Evolutionary conservation across 2,888 invertebrate genomes (phyloP).

Genomic region (Orchestes rusci): DNA sequence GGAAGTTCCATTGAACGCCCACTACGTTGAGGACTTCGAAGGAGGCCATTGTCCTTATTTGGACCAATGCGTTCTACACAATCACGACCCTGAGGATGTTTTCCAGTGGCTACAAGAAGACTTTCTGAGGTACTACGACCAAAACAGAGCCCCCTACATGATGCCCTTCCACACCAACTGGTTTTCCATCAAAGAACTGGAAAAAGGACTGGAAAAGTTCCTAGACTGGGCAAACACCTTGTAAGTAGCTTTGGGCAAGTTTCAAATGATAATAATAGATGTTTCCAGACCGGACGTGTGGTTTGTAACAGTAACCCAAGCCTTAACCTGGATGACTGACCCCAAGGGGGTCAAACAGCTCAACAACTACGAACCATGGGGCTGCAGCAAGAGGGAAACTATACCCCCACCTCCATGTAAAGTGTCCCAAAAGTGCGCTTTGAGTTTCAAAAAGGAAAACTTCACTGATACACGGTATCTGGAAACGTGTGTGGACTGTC

Average conservation of each 20-base stretch:
- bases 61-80: constrained; percentile 87
- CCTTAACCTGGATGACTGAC: constrained; percentile 86
- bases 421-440: constrained; percentile 74
- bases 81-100: constrained; percentile 68
- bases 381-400: constrained; percentile 63
- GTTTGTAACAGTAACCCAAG: constrained; percentile 81
- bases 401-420: constrained; percentile 71
- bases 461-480: constrained; percentile 77
- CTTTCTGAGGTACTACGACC: constrained; percentile 72
- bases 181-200: constrained; percentile 84
- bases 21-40: constrained; percentile 80
- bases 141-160: constrained; percentile 87
- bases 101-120: constrained; percentile 87
- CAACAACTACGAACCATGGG: constrained; percentile 72
- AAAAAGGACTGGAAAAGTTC: constrained; percentile 77
- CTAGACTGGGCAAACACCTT: constrained; percentile 69
- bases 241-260: constrained; percentile 52
- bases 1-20: constrained; percentile 87
- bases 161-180: constrained; percentile 96
- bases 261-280: not conserved
- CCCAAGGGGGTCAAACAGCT: constrained; percentile 65
- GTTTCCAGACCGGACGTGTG: constrained; percentile 69
- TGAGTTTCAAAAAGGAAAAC: constrained; percentile 70
- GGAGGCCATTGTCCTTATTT: constrained; percentile 89
- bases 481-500: constrained; percentile 82